A percentile compares a stretch with the other conserved stretches of the same genome.
Evolutionary conservation across 2,888 invertebrate genomes (phyloP).

Genomic region (Hypena proboscidalis): DNA sequence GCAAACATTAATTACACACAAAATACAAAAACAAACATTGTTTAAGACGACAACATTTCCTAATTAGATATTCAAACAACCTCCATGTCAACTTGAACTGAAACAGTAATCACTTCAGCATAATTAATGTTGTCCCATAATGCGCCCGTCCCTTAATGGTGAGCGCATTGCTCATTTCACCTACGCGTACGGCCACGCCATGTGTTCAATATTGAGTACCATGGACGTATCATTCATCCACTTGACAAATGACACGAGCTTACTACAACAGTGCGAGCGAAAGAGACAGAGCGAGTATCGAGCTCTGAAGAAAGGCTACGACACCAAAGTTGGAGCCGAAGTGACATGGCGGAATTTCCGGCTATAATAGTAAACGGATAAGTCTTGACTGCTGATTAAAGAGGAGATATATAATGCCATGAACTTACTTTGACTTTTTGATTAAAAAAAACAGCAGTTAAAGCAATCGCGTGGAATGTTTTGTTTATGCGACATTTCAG

Average conservation of each 20-base stretch:
- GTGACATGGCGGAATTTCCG: slow-evolving; percentile 18
- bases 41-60: background rate
- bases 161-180: slow-evolving; percentile 34
- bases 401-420: slow-evolving; percentile 5
- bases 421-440: slow-evolving; percentile 5
- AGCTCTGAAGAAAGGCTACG: slow-evolving; percentile 13
- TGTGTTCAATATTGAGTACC: slow-evolving; percentile 35
- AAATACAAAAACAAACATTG: slow-evolving; percentile 5
- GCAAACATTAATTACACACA: too few species aligned
- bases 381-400: slow-evolving; percentile 12
- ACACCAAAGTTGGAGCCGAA: slow-evolving; percentile 10
- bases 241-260: slow-evolving; percentile 31
- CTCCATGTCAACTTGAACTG: slow-evolving; percentile 11
- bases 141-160: slow-evolving; percentile 22
- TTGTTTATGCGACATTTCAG: background rate
- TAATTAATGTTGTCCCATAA: slow-evolving; percentile 24
- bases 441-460: slow-evolving; percentile 1
- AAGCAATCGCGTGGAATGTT: background rate
- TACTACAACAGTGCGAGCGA: slow-evolving; percentile 9
- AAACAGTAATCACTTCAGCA: slow-evolving; percentile 15
- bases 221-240: slow-evolving; percentile 30
- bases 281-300: slow-evolving; percentile 12
- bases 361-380: slow-evolving; percentile 14
- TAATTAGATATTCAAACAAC: slow-evolving; percentile 9
- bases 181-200: slow-evolving; percentile 30